Evolutionary conservation across 2,888 invertebrate species (phyloP).

Genomic region (Lobophora halterata): DNA sequence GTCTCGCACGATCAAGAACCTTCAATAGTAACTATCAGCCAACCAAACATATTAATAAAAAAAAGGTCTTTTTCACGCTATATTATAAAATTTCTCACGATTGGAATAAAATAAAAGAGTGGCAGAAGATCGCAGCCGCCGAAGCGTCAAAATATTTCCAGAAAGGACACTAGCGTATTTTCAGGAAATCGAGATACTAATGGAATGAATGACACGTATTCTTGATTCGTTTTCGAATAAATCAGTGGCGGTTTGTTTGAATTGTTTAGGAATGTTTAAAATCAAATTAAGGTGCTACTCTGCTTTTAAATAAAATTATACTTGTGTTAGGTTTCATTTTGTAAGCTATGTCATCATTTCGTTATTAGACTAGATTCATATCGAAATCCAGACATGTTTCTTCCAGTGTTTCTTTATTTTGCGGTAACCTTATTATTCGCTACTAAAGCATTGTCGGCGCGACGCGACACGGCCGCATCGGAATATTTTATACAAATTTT

Average conservation of each 20-base stretch:
- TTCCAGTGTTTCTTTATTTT: slow-evolving; percentile 46
- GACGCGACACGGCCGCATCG: slow-evolving; percentile 62
- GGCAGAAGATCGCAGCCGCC: slow-evolving; percentile 53
- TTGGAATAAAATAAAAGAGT: slow-evolving; percentile 43
- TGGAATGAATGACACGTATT: slow-evolving; percentile 76
- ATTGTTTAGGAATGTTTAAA: slow-evolving; percentile 31
- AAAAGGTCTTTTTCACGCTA: slow-evolving; percentile 18
- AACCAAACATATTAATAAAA: slow-evolving; percentile 16
- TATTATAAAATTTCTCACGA: slow-evolving; percentile 53
- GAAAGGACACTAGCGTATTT: slow-evolving; percentile 60
- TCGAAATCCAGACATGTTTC: slow-evolving; percentile 48
- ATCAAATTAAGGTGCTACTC: neutral
- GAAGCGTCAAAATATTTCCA: slow-evolving; percentile 72
- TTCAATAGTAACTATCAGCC: slow-evolving; percentile 21
- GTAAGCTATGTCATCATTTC: too few species aligned
- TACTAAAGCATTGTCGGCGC: slow-evolving; percentile 61
- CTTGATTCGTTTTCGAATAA: slow-evolving; percentile 63
- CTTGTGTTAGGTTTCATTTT: too few species aligned
- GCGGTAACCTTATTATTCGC: slow-evolving; percentile 56
- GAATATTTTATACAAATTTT: slow-evolving; percentile 81
- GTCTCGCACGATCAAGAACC: slow-evolving; percentile 13
- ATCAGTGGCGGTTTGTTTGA: slow-evolving; percentile 50
- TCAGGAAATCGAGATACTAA: slow-evolving; percentile 70
- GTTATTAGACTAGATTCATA: slow-evolving; percentile 36
- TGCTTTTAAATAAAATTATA: too few species aligned